A percentile compares a stretch with the other conserved stretches of the same genome.
These are phyloP conservation scores for Cavia porcellus DNA, from an alignment of 2,113 vertebrate genomes.

Conservation along the genomic window DNA sequence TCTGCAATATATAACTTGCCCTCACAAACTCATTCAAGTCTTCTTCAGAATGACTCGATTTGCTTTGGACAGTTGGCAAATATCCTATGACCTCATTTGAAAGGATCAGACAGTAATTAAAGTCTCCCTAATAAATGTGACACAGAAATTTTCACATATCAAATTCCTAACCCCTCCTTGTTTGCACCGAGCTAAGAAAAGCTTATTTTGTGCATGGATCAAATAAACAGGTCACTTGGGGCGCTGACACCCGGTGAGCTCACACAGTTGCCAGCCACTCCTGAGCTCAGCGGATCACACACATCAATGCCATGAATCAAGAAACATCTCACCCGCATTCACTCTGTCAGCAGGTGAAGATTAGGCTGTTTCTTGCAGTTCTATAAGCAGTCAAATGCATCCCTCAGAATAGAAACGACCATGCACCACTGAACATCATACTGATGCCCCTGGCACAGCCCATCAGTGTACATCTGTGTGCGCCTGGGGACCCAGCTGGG, in stretches of 20 bases:
- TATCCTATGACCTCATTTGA: background rate
- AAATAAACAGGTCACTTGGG: background rate
- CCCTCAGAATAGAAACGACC: constrained; percentile 61
- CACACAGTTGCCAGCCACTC: background rate
- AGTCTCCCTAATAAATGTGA: background rate
- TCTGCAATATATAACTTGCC: background rate
- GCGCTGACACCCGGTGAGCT: background rate
- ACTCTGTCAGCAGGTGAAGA: constrained; percentile 54
- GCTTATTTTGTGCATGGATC: background rate
- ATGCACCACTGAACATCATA: constrained; percentile 16
- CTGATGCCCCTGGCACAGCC: background rate
- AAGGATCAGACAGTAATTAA: constrained; percentile 45
- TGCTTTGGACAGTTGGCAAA: background rate
- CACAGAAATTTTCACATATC: background rate
- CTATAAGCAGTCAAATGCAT: constrained; percentile 60
- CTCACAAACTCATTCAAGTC: background rate
- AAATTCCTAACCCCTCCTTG: background rate
- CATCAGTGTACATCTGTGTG: background rate
- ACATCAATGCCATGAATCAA: background rate
- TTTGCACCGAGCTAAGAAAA: constrained; percentile 1
- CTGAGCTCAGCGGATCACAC: background rate
- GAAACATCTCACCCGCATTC: constrained; percentile 21
- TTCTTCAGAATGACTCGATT: background rate
- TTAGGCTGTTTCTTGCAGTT: constrained; percentile 39
- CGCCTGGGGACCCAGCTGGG: background rate